phyloP scores from a whole-genome alignment of 2,888 invertebrate genomes.

The Euplagia quadripunctaria region DNA sequence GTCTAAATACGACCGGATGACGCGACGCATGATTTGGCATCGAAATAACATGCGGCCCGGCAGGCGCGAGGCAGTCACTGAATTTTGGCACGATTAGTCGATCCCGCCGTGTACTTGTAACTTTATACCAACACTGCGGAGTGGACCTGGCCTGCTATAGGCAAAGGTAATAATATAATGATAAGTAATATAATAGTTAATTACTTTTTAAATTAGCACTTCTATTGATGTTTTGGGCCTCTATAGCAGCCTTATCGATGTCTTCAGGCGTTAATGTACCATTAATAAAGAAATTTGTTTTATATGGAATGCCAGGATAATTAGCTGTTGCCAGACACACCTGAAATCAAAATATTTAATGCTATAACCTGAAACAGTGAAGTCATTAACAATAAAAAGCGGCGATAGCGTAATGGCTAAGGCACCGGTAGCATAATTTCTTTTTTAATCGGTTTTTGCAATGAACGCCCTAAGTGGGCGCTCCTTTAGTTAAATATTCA shows the following conservation, averaged over 20 bases:
- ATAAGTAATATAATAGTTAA: neutral
- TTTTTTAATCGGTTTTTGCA: neutral
- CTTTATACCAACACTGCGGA: too few relatives aligned
- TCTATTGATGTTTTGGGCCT: slow-evolving; percentile 66
- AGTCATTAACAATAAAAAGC: neutral
- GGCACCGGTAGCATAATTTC: too few relatives aligned
- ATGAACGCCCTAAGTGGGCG: neutral
- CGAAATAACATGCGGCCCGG: too few relatives aligned
- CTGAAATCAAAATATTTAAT: slow-evolving; percentile 62
- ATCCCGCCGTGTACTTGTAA: too few relatives aligned
- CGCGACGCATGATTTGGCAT: too few relatives aligned
- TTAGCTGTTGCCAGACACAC: slow-evolving; percentile 94
- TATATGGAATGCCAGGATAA: slow-evolving; percentile 88
- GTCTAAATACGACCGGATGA: too few relatives aligned
- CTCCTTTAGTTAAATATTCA: neutral
- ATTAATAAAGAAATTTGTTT: slow-evolving; percentile 78
- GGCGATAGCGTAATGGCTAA: too few relatives aligned
- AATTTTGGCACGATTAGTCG: too few relatives aligned
- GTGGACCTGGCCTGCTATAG: too few relatives aligned
- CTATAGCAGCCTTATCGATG: slow-evolving; percentile 65
- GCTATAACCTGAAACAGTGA: neutral
- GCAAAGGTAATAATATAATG: too few relatives aligned
- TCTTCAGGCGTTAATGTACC: slow-evolving; percentile 65
- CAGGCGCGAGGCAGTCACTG: too few relatives aligned
- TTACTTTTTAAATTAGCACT: slow-evolving; percentile 73